Conservation (phyloP, 2,113 vertebrate genomes). For the Corythoichthys intestinalis region DNA sequence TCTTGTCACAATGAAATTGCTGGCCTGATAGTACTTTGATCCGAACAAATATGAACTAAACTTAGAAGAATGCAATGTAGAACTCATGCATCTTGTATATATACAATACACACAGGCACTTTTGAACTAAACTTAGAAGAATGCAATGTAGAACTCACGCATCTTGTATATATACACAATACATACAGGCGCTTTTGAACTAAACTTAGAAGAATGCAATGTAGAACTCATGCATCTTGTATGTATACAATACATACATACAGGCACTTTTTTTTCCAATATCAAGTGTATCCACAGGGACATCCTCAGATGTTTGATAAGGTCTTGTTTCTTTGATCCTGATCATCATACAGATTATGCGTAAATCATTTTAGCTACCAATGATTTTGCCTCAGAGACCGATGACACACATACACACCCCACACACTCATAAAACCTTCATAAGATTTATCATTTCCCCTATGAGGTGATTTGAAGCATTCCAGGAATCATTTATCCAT, state of each 20-base stretch:
- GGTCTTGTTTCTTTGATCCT: conserved; percentile 42
- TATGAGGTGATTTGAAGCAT: background rate
- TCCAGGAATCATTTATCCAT: conserved; percentile 7
- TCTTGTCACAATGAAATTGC: too few species aligned
- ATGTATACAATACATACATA: background rate
- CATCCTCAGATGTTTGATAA: conserved; percentile 45
- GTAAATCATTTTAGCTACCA: conserved; percentile 30
- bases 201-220: too few species aligned
- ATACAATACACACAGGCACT: too few species aligned
- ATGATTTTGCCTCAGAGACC: conserved; percentile 29
- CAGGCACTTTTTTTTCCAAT: background rate
- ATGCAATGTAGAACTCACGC: too few species aligned
- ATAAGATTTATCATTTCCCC: conserved; percentile 6
- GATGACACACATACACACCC: conserved; percentile 12
- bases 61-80: too few species aligned
- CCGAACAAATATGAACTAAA: too few species aligned
- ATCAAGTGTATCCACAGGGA: conserved; percentile 39
- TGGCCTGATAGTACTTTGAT: too few species aligned
- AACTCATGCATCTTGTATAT: too few species aligned
- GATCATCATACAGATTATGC: conserved; percentile 46
- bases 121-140: too few species aligned
- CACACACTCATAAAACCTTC: conserved; percentile 6
- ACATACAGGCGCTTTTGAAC: too few species aligned
- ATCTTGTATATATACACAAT: too few species aligned
- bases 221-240: background rate